Evolutionary conservation across 2,113 vertebrate species (phyloP).

Genomic region (Xyliphius kryptos): DNA sequence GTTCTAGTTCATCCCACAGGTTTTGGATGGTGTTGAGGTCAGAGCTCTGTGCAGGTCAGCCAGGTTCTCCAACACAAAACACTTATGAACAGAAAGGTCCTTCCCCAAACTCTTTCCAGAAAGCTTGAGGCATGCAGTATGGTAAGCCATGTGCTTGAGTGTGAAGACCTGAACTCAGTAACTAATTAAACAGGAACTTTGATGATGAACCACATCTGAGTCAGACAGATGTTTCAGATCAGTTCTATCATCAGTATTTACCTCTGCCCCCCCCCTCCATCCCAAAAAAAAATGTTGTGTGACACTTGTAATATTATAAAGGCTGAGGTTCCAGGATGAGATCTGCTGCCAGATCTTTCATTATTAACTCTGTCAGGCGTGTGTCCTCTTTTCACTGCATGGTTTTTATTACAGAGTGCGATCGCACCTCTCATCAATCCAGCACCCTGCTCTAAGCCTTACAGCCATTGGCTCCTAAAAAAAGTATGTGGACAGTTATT

Average conservation of each 20-base stretch:
- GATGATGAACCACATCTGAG: not conserved
- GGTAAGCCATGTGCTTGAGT: not conserved
- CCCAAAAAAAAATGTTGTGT: conserved; percentile 64
- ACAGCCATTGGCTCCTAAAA: not conserved
- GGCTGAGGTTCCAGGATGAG: conserved; percentile 67
- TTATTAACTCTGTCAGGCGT: conserved; percentile 76
- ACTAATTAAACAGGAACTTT: not conserved
- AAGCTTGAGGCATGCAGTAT: too few species aligned
- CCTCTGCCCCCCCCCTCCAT: conserved; percentile 40
- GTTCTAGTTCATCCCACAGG: too few species aligned
- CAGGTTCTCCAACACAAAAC: too few species aligned
- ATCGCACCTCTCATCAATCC: conserved; percentile 55
- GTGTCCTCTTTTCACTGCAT: conserved; percentile 70
- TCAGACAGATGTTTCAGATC: conserved; percentile 30
- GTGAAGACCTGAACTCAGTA: not conserved
- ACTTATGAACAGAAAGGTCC: too few species aligned
- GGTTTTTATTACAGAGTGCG: conserved; percentile 72
- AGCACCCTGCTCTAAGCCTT: conserved; percentile 59
- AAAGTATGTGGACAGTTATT: too few species aligned
- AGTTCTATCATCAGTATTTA: conserved; percentile 43
- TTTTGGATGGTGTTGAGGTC: too few species aligned
- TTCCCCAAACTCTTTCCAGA: too few species aligned
- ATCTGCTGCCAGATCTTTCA: conserved; percentile 76
- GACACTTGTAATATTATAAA: conserved; percentile 77
- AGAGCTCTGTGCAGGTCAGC: too few species aligned